Evolutionary conservation across 2,888 invertebrate genomes (phyloP).

Genomic region (Danaus chrysippus): DNA sequence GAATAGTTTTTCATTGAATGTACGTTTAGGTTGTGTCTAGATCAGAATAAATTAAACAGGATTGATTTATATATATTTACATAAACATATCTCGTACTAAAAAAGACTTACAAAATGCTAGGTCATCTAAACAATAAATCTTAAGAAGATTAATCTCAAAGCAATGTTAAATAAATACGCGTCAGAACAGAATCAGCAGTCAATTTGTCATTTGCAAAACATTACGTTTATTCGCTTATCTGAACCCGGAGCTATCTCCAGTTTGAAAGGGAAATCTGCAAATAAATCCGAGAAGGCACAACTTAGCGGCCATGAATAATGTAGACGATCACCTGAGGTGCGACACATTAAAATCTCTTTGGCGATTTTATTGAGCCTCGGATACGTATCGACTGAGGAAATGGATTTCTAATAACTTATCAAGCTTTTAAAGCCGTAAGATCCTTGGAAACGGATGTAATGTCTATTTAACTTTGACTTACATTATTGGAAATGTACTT

Average conservation of each 20-base stretch:
- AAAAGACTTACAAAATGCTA: no score
- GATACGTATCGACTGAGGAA: slow-evolving; percentile 9
- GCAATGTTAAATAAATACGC: slow-evolving; percentile 17
- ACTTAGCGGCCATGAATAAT: slow-evolving; percentile 55
- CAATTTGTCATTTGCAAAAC: slow-evolving; percentile 26
- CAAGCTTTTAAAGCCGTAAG: slow-evolving; percentile 8
- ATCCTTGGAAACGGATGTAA: background rate
- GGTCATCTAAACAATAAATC: no score
- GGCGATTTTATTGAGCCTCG: slow-evolving; percentile 46
- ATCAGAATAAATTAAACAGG: no score
- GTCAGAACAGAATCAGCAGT: slow-evolving; percentile 29
- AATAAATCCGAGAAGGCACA: slow-evolving; percentile 38
- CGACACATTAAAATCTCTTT: slow-evolving; percentile 69
- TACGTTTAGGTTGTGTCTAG: no score
- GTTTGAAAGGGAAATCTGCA: slow-evolving; percentile 34
- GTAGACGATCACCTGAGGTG: slow-evolving; percentile 58
- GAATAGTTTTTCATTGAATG: background rate
- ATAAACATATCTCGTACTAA: no score
- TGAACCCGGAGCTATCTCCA: slow-evolving; percentile 31
- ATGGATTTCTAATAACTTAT: slow-evolving; percentile 18
- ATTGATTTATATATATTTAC: no score
- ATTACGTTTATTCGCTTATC: slow-evolving; percentile 32
- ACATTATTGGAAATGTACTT: no score
- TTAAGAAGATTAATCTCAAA: background rate
- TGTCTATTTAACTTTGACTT: no score